Evolutionary conservation across 2,888 invertebrate species (phyloP), one percentile per base, ranked within the genome.

Genomic region (Cheilosia soror): DNA sequence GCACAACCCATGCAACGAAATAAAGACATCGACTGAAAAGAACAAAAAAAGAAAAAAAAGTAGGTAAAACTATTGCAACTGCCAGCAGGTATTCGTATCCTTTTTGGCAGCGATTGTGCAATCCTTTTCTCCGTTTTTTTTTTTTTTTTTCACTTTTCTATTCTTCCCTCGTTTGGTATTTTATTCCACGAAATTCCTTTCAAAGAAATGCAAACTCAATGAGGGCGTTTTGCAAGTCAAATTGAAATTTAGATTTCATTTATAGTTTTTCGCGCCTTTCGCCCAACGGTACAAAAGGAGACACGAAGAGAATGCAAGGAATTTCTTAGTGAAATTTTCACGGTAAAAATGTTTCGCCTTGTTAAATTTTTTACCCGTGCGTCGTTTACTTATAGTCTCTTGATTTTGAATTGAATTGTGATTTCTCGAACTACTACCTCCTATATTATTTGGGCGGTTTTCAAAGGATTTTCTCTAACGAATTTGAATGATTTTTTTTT

Each of bases 191-290:
- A 63, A 58, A 44, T 57, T 65, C 65, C 57, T n/a, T 29, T 72
- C 71, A 71, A 77, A 71, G 69, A 63, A 76, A 57, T 69, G 63
- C 65, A 69, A 75, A 77, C 51, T 83, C 79, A 75, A 79, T 72
- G 72, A 42, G 42, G 68, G 66, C 20, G 27, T 79, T 83, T 79
- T 83, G 83, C 83, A 83, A 83, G 68, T 83, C 83, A 83, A 83
- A 83, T 83, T 73, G 73, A 58, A 75, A 73, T 73, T 83, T 68
- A 40, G 82, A 78, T 83, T 69, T 63, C 49, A 78, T 51, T 69
- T 68, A 68, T 68, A 82, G 72, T 72, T 83, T 58, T 42, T 73
- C 55, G 60, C 58, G 68, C 71, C 71, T 69, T 62, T 55, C 11
- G 57, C 40, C 37, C 6, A 9, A 20, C 11, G 15, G 55, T 31